Base-by-base conservation (phyloP, 2,113 vertebrate genomes). In the Theropithecus gelada region DNA sequence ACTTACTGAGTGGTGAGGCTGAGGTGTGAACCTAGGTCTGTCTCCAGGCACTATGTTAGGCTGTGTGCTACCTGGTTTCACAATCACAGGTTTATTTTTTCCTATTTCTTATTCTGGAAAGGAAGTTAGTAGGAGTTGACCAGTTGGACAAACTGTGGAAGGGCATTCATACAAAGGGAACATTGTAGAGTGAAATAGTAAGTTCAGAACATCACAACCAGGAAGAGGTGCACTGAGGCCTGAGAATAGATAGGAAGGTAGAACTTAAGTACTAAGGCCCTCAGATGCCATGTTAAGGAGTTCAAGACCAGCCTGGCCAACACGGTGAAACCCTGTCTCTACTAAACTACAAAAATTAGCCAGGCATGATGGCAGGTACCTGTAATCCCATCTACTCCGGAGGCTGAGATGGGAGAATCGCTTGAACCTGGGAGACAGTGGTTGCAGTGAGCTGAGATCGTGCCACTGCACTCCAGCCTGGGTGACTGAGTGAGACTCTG, bases 161-260 rank as follows among this genome's bases (percentile, higher is more conserved):
- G 8, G 82, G 10, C 3, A 18, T n/a, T 55, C 5, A 4, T 12
- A 13, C 84, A 30, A 23, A 79, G 32, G 27, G 55, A 23, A 38
- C 0, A 1, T 6, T 17, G 8, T 0, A 38, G 52, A 22, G 6
- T 30, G 10, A 75, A 14, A 38, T 1, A 16, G 0, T 35, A 16
- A 73, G 9, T 17, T 40, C 27, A 55, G 45, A 61, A 2, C 48
- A 3, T 18, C 10, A 8, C 10, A 5, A 1, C 6, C 4, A 0
- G 17, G 72, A 64, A 73, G 50, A 11, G 9, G 32, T 57, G 5
- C 25, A 0, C 3, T 8, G 2, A 66, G 43, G 48, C 17, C 23
- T 0, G 32, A 25, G 5, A 61, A 14, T 0, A n/a, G 59, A 48
- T 2, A 10, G 68, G 48, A n/a, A 89, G 83, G 45, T 32, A 57